Evolutionary conservation across 2,797 vertebrate genomes (phyloP).

Genomic region (Galago senegalensis): DNA sequence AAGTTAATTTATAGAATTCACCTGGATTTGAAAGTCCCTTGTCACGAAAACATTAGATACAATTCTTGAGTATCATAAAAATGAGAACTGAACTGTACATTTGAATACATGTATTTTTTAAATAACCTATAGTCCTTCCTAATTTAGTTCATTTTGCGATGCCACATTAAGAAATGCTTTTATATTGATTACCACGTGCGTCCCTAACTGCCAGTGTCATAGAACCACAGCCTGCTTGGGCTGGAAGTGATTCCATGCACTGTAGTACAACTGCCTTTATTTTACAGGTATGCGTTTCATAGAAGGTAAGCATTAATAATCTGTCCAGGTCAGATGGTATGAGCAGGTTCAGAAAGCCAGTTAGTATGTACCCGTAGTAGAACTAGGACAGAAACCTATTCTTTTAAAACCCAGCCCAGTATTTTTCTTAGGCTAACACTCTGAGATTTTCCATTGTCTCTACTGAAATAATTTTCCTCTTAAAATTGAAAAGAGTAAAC

Average conservation of each 20-base stretch:
- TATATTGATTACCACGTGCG: not conserved
- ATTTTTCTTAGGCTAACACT: not conserved
- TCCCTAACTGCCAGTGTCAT: not conserved
- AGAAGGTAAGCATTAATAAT: not conserved
- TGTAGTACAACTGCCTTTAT: not conserved
- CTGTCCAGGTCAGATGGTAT: not conserved
- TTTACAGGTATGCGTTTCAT: conserved; percentile 11
- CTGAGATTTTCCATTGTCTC: not conserved
- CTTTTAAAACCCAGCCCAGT: not conserved
- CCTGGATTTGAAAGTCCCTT: not conserved
- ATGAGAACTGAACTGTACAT: conserved; percentile 9
- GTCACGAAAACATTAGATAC: not conserved
- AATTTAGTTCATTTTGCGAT: conserved; percentile 26
- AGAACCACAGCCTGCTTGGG: not conserved
- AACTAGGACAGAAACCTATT: not conserved
- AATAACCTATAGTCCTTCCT: not conserved
- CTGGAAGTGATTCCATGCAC: conserved; percentile 44
- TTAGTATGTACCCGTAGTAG: not conserved
- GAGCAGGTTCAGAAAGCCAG: not conserved
- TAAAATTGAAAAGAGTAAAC: not conserved
- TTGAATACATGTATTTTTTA: not conserved
- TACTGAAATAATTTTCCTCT: conserved; percentile 2
- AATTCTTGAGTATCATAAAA: conserved; percentile 58
- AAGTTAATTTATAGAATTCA: conserved; percentile 35
- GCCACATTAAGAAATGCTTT: not conserved